Evolutionary conservation across 1,140 invertebrate species (phyloP).

Genomic region (Procambarus clarkii): DNA sequence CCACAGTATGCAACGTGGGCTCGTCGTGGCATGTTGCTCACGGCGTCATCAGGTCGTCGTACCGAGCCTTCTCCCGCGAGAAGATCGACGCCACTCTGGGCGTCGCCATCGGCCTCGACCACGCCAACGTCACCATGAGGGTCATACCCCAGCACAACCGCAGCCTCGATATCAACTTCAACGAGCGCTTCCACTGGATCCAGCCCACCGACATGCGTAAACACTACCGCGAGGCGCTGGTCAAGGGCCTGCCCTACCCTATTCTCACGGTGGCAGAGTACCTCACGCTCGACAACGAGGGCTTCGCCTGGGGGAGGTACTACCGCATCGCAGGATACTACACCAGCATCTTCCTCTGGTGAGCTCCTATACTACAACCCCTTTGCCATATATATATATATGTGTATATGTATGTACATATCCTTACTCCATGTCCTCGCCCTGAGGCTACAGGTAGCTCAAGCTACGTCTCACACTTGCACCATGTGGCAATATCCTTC

Average conservation of each 20-base stretch:
- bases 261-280: conserved; percentile 97
- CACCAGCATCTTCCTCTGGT: conserved; percentile 93
- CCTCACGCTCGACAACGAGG: conserved; percentile 95
- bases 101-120: conserved; percentile 93
- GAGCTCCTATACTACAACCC: conserved; percentile 73
- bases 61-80: conserved; percentile 93
- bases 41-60: conserved; percentile 88
- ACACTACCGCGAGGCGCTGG: conserved; percentile 88
- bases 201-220: conserved; percentile 87
- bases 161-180: conserved; percentile 90
- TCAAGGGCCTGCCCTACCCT: conserved; percentile 93
- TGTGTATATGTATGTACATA: too few relatives aligned
- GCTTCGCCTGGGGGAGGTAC: conserved; percentile 95
- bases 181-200: conserved; percentile 95
- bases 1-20: conserved; percentile 91
- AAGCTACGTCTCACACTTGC: too few relatives aligned
- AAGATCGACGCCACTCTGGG: conserved; percentile 91
- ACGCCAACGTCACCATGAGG: conserved; percentile 96
- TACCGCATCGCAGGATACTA: conserved; percentile 97
- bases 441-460: too few relatives aligned
- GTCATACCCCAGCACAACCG: conserved; percentile 80
- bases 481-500: too few relatives aligned
- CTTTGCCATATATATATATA: too few relatives aligned
- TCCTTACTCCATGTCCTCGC: too few relatives aligned
- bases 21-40: conserved; percentile 95